Evolutionary conservation across 2,113 vertebrate genomes (phyloP).

Genomic region (Caretta caretta): DNA sequence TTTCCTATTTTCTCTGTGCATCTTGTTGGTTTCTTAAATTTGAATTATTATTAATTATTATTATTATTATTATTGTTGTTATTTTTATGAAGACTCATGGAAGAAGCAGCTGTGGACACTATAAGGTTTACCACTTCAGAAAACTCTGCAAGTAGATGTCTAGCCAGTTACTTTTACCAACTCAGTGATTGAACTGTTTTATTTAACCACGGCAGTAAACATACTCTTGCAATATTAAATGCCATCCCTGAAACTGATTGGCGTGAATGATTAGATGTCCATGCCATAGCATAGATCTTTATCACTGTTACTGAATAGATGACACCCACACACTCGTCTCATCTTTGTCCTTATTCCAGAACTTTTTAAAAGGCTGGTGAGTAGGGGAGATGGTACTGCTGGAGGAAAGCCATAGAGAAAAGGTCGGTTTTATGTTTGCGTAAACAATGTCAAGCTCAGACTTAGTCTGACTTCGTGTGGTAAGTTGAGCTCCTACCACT

Average conservation of each 20-base stretch:
- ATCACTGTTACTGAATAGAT: not conserved
- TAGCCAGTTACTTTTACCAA: not conserved
- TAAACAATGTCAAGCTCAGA: not conserved
- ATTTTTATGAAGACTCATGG: not conserved
- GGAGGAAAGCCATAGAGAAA: too few species aligned
- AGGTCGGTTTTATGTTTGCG: not conserved
- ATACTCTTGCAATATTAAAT: not conserved
- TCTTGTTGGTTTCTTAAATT: not conserved
- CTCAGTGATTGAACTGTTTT: not conserved
- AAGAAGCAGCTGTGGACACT: not conserved
- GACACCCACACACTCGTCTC: not conserved
- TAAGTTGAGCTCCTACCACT: not conserved
- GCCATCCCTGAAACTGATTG: not conserved
- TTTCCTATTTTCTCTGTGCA: not conserved
- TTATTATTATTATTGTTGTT: not conserved
- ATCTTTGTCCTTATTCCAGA: not conserved
- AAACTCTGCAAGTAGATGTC: not conserved
- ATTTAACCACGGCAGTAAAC: not conserved
- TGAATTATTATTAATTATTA: not conserved
- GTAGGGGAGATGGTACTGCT: too few species aligned
- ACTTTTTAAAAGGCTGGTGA: not conserved
- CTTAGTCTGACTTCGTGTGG: fast-evolving
- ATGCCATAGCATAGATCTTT: fast-evolving
- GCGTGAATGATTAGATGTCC: not conserved
- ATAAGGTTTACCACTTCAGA: not conserved